Conservation (phyloP, 2,888 invertebrate species). For the Epinotia brunnichana region DNA sequence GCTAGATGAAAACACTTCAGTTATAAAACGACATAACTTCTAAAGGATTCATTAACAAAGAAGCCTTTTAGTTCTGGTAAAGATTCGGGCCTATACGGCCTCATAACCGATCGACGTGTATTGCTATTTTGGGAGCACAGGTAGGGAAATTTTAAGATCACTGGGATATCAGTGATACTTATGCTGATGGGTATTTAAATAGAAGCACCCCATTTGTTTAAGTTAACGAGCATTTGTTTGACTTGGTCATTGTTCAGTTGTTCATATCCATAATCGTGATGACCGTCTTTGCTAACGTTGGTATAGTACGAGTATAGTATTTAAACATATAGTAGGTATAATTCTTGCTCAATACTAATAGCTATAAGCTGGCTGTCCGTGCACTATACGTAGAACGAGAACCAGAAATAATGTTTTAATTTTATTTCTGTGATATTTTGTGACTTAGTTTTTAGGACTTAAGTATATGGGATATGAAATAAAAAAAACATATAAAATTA, state of each 20-base stretch:
- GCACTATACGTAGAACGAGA: no score
- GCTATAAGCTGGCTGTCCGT: no score
- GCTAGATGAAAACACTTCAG: conserved; percentile 1
- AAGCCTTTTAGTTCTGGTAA: background rate
- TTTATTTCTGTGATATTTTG: no score
- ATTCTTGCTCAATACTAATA: no score
- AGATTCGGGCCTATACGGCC: background rate
- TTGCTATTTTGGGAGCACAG: conserved; percentile 9
- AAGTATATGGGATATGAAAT: no score
- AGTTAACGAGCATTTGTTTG: background rate
- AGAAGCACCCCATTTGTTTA: background rate
- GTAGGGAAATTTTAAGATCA: background rate
- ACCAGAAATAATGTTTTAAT: no score
- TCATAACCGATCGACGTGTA: conserved; percentile 5
- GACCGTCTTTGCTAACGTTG: no score
- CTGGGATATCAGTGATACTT: background rate
- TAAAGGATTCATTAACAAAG: background rate
- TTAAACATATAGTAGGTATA: no score
- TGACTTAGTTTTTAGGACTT: no score
- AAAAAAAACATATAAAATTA: no score
- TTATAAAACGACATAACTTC: background rate
- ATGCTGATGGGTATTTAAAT: background rate
- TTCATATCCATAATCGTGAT: no score
- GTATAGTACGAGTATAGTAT: no score
- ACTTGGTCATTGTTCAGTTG: background rate